Percentiles rank a stretch among this genome's conserved stretches.
Conservation (phyloP, 2,888 invertebrate species). For the Syrphus vitripennis region DNA sequence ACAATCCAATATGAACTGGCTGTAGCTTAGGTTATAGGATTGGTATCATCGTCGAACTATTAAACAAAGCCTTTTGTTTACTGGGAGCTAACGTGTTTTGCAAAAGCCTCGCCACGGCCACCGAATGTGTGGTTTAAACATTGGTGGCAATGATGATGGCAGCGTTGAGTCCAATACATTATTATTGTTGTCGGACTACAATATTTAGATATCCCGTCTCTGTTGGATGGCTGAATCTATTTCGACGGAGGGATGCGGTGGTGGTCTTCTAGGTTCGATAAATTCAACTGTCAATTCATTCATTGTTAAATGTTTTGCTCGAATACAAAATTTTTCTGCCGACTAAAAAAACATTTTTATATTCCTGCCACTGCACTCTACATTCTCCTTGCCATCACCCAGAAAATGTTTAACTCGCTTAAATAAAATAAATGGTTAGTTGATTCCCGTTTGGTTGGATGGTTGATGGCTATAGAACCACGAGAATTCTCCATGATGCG, state of each 20-base stretch:
- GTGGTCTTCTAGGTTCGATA: conserved; percentile 30
- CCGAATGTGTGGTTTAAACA: conserved; percentile 31
- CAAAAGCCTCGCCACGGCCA: conserved; percentile 30
- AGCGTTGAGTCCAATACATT: conserved; percentile 23
- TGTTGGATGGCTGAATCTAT: neutral
- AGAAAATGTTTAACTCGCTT: conserved; percentile 4
- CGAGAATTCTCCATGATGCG: no score
- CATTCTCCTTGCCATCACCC: neutral
- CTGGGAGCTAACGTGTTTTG: neutral
- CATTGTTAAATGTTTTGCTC: conserved; percentile 63
- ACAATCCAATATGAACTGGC: no score
- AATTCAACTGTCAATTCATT: conserved; percentile 62
- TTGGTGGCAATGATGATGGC: conserved; percentile 10
- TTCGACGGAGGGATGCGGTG: neutral
- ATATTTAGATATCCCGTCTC: conserved; percentile 24
- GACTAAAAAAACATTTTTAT: no score
- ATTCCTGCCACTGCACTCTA: no score
- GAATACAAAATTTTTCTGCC: no score
- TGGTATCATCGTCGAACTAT: no score
- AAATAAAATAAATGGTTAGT: conserved; percentile 56
- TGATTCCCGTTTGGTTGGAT: neutral
- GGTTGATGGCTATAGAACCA: no score
- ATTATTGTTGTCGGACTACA: conserved; percentile 20
- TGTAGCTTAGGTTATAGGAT: no score
- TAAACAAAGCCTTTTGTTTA: no score